A percentile compares a stretch with the other conserved stretches of the same genome.
phyloP scores from a whole-genome alignment of 2,888 invertebrate genomes.

The Habroteleia sp. region DNA sequence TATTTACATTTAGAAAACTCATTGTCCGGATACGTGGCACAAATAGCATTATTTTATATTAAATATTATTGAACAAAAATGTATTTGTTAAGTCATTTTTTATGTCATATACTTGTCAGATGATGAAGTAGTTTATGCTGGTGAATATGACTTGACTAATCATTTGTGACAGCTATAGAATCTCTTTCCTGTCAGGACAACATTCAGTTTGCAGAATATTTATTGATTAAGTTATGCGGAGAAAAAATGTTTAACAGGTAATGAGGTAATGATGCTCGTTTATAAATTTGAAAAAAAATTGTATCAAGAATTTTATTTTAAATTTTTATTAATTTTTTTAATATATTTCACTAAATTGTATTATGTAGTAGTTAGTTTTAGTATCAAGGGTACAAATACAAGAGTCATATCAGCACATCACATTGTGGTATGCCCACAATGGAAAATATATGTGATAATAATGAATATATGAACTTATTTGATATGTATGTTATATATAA shows the following conservation, averaged over 20 bases:
- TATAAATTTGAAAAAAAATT: too few relatives aligned
- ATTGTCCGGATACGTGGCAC: constrained; percentile 27
- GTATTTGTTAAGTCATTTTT: constrained; percentile 11
- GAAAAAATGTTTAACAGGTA: background rate
- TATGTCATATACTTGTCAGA: constrained; percentile 13
- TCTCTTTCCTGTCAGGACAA: constrained; percentile 23
- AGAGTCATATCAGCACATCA: too few relatives aligned
- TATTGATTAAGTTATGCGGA: constrained; percentile 1
- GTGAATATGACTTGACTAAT: constrained; percentile 20
- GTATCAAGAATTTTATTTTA: too few relatives aligned
- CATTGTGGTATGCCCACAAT: too few relatives aligned
- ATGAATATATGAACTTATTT: too few relatives aligned
- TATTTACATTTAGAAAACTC: constrained; percentile 21
- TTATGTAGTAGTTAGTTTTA: too few relatives aligned
- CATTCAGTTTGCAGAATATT: constrained; percentile 10
- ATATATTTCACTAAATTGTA: too few relatives aligned
- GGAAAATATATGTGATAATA: too few relatives aligned
- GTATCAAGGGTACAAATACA: too few relatives aligned
- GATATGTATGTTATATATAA: too few relatives aligned
- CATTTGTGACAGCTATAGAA: constrained; percentile 13
- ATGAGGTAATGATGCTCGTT: constrained; percentile 13
- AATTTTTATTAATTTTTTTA: too few relatives aligned
- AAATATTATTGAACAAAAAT: constrained; percentile 4
- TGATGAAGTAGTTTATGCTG: constrained; percentile 18
- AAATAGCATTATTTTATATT: constrained; percentile 10